These are phyloP conservation scores for Hydrolagus affinis DNA, from an alignment of 2,113 vertebrate genomes.

Conservation along the genomic window DNA sequence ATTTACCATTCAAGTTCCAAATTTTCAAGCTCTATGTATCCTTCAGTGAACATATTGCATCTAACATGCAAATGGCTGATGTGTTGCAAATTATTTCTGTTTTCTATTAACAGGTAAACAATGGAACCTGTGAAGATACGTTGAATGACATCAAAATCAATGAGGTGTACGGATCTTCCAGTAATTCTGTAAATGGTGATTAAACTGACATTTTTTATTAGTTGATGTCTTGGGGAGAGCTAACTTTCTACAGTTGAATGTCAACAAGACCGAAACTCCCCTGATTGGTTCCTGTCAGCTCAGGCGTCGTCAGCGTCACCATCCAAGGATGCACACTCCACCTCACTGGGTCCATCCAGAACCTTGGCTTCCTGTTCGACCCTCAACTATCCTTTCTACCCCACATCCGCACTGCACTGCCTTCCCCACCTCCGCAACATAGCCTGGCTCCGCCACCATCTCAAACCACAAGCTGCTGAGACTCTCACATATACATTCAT, in stretches of 20 bases:
- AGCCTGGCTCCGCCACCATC: no score
- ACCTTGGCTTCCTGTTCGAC: no score
- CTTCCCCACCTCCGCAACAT: background rate
- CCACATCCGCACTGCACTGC: no score
- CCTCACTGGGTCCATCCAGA: no score
- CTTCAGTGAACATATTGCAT: background rate
- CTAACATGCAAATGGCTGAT: constrained; percentile 6
- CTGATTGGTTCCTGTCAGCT: no score
- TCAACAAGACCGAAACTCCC: no score
- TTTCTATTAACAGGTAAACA: constrained; percentile 15
- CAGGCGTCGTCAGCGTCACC: no score
- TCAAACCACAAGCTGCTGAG: no score
- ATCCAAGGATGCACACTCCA: no score
- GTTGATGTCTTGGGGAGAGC: background rate
- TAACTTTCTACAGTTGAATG: no score
- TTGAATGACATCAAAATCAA: constrained; percentile 25
- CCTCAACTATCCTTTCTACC: no score
- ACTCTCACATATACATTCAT: no score
- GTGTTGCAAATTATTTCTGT: background rate
- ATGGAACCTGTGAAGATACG: constrained; percentile 30
- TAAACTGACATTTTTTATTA: background rate
- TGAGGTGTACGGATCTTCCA: constrained; percentile 28
- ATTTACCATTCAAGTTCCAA: background rate
- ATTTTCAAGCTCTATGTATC: background rate
- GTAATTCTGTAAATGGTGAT: constrained; percentile 25